phyloP scores from a whole-genome alignment of 2,888 invertebrate species.

The Priocnemis perturbator region DNA sequence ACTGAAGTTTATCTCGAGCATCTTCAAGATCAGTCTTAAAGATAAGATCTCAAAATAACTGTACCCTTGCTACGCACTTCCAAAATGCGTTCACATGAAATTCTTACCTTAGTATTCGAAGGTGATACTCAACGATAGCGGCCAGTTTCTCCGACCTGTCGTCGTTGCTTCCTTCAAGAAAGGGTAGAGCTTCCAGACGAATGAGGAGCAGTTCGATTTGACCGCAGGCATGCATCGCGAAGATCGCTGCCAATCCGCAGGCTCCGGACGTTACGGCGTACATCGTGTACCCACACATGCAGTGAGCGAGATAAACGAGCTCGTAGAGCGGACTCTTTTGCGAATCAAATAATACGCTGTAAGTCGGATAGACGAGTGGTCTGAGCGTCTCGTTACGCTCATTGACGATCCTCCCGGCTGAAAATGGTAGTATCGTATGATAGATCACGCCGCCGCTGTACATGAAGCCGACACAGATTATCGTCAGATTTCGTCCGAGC shows the following conservation, averaged over 20 bases:
- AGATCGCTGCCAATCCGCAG: conserved; percentile 51
- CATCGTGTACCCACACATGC: conserved; percentile 35
- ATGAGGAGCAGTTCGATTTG: conserved; percentile 50
- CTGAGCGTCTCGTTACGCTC: conserved; percentile 42
- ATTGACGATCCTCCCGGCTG: conserved; percentile 8
- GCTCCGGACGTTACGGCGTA: conserved; percentile 44
- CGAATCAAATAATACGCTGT: conserved; percentile 37
- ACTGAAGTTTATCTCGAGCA: no score
- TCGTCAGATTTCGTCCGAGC: conserved; percentile 45
- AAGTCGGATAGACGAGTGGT: conserved; percentile 50
- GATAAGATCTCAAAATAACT: no score
- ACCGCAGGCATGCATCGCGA: conserved; percentile 55
- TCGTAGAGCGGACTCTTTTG: conserved; percentile 52
- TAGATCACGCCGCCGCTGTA: conserved; percentile 42
- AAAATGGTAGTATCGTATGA: conserved; percentile 30
- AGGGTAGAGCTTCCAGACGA: conserved; percentile 22
- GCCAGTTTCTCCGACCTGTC: conserved; percentile 12
- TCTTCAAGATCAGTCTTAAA: no score
- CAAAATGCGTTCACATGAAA: no score
- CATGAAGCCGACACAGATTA: conserved; percentile 36
- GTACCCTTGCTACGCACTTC: no score
- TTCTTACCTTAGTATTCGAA: conserved; percentile 46
- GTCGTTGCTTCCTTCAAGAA: not conserved
- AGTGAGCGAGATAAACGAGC: conserved; percentile 48
- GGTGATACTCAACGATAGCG: conserved; percentile 41